Percentiles rank a stretch among this genome's conserved stretches.
Evolutionary conservation across 2,797 vertebrate species (phyloP).

Genomic region (Parauchenoglanis ngamensis): DNA sequence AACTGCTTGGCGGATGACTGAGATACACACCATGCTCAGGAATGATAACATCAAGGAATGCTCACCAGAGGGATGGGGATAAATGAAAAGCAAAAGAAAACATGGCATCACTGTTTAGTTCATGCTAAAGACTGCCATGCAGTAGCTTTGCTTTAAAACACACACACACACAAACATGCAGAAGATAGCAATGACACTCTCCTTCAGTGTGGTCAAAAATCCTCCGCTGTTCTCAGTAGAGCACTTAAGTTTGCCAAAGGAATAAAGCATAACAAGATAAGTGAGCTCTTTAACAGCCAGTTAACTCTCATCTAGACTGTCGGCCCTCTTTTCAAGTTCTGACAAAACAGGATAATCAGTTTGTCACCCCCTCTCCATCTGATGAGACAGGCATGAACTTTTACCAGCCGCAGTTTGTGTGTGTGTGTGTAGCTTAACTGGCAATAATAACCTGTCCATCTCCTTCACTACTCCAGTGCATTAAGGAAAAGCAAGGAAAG

Average conservation of each 20-base stretch:
- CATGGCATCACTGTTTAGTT: conserved; percentile 31
- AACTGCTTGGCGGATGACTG: conserved; percentile 34
- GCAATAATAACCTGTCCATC: conserved; percentile 38
- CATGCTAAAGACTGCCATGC: conserved; percentile 22
- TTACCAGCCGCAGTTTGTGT: conserved; percentile 40
- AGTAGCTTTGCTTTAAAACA: not conserved
- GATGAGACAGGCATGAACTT: conserved; percentile 41
- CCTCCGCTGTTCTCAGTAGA: conserved; percentile 41
- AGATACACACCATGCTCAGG: conserved; percentile 49
- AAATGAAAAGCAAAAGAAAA: conserved; percentile 31
- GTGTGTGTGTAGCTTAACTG: conserved; percentile 28
- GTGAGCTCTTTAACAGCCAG: conserved; percentile 47
- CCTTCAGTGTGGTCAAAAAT: conserved; percentile 25
- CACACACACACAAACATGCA: not conserved
- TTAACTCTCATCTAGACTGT: conserved; percentile 48
- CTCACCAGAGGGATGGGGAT: conserved; percentile 27
- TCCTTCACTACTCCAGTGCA: conserved; percentile 24
- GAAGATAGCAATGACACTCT: not conserved
- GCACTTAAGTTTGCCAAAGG: conserved; percentile 46
- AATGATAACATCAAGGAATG: conserved; percentile 56
- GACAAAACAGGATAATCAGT: conserved; percentile 46
- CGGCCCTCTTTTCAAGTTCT: conserved; percentile 48
- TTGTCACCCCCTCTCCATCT: conserved; percentile 41
- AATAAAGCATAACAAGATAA: conserved; percentile 53
- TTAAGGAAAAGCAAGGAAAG: conserved; percentile 7